Evolutionary conservation across 2,113 vertebrate species (phyloP).

Genomic region (Oryctolagus cuniculus): DNA sequence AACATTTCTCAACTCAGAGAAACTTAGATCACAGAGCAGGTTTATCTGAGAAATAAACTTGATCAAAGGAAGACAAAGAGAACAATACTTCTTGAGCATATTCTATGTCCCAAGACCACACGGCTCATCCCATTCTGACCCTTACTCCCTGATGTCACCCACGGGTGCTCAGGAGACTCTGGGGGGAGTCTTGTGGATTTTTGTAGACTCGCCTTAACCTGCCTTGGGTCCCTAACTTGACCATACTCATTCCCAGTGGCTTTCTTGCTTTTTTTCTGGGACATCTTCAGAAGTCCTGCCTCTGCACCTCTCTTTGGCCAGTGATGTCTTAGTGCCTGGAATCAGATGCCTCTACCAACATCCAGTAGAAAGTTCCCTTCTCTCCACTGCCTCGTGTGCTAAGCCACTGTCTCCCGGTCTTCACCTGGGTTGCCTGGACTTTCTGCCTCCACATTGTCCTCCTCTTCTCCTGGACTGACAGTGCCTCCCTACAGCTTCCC

Average conservation of each 20-base stretch:
- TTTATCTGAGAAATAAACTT: conserved; percentile 52
- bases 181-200: neutral
- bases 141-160: neutral
- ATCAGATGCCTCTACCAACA: neutral
- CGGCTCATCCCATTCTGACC: neutral
- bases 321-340: neutral
- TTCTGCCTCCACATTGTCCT: neutral
- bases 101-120: neutral
- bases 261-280: conserved; percentile 28
- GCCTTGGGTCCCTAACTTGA: neutral
- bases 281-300: neutral
- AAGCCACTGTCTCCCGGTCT: neutral
- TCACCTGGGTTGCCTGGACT: neutral
- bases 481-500: neutral
- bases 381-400: neutral
- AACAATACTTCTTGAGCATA: neutral
- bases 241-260: neutral
- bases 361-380: neutral
- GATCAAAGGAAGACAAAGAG: neutral
- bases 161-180: neutral
- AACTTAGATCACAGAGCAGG: neutral
- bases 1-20: conserved; percentile 76
- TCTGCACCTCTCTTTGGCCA: neutral
- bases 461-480: neutral
- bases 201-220: neutral